Percentiles rank a stretch among this genome's conserved stretches.
phyloP scores from a whole-genome alignment of 2,113 vertebrate species.

The Drymodes brunneopygia region DNA sequence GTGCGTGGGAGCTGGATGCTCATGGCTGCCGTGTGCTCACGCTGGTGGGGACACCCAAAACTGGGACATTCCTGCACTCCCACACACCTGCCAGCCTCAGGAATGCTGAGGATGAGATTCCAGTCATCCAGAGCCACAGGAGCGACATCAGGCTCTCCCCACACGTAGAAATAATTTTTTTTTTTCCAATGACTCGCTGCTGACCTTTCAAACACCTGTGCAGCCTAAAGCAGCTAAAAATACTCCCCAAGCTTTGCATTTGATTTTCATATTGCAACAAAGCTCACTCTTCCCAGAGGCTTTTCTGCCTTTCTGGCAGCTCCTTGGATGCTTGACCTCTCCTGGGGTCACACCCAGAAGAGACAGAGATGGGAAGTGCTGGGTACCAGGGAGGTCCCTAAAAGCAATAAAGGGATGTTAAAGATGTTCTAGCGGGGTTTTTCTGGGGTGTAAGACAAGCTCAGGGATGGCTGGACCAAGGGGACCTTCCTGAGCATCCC shows the following conservation, averaged over 20 bases:
- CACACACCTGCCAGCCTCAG: accelerated
- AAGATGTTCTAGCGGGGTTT: accelerated
- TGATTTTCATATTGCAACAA: constrained; percentile 57
- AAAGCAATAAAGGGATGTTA: not conserved
- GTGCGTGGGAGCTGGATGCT: not conserved
- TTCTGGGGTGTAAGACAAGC: not conserved
- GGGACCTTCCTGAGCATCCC: not conserved
- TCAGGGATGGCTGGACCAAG: not conserved
- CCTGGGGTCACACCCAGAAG: accelerated
- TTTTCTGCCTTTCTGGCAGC: not conserved
- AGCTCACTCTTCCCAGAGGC: not conserved
- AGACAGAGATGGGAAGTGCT: accelerated
- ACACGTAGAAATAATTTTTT: not conserved
- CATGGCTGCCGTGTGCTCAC: accelerated
- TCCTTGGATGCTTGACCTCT: not conserved
- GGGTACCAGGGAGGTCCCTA: not conserved
- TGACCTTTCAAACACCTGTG: constrained; percentile 46
- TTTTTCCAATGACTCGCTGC: constrained; percentile 5
- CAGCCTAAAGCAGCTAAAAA: constrained; percentile 37
- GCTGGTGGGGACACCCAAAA: accelerated
- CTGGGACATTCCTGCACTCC: not conserved
- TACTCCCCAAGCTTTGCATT: constrained; percentile 6
- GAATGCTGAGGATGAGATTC: not conserved
- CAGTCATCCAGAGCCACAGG: not conserved
- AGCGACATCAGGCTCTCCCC: not conserved